These are phyloP conservation scores for Acipenser oxyrinchus DNA, from an alignment of 2,797 vertebrate species.

Conservation along the genomic window DNA sequence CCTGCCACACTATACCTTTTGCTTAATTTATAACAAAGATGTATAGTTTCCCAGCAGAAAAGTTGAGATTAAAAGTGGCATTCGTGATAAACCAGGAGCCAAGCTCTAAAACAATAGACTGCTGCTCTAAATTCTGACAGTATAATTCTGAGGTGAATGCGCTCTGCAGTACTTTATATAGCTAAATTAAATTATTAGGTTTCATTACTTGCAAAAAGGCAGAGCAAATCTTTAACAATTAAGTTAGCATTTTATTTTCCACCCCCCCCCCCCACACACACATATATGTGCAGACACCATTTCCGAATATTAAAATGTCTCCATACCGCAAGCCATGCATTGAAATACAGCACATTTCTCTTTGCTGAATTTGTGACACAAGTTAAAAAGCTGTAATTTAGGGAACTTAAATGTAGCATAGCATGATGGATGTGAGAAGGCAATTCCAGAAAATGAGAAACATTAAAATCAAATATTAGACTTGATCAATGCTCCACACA, in stretches of 20 bases:
- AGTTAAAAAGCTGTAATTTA: constrained; percentile 71
- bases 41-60: too few species aligned
- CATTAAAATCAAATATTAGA: constrained; percentile 73
- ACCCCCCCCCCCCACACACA: too few species aligned
- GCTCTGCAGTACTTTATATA: not conserved
- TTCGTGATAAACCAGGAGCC: too few species aligned
- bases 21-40: too few species aligned
- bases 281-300: too few species aligned
- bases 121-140: not conserved
- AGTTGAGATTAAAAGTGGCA: too few species aligned
- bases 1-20: too few species aligned
- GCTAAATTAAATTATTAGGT: not conserved
- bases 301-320: too few species aligned
- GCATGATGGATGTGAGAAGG: too few species aligned
- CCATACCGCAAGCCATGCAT: constrained; percentile 14
- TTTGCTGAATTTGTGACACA: constrained; percentile 62
- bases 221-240: constrained; percentile 7
- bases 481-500: constrained; percentile 39
- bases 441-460: constrained; percentile 63
- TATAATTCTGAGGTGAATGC: not conserved
- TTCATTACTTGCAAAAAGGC: not conserved
- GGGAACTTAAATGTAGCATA: constrained; percentile 51
- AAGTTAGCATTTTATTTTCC: not conserved
- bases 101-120: not conserved
- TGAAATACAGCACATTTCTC: constrained; percentile 50